Base-by-base conservation (phyloP, 2,888 invertebrate species). In the Pseudanteris insignis region DNA sequence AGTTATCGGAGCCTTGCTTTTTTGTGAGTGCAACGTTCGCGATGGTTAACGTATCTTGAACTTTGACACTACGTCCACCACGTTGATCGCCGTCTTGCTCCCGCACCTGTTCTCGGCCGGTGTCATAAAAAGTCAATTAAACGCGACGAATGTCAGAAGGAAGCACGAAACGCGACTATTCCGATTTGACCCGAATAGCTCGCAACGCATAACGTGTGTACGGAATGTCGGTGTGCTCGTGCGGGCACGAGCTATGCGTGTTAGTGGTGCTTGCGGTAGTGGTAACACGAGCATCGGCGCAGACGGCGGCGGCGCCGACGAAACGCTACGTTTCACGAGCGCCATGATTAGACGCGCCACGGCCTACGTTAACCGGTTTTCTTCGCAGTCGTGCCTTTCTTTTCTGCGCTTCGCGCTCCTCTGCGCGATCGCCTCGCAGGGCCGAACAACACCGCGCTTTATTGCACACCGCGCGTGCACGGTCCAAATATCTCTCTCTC, bases 311-410 rank as follows among this genome's bases (percentile, higher is more conserved):
- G 60, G 64, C 62, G 63, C 64, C 58, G 60, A 58, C 63, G 47
- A 67, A 65, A 67, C 68, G 70, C 71, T 69, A 73, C 68, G 69
- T 67, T 75, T 69, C 34, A 67, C 55, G 68, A 72, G 70, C 68
- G 71, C 67, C 69, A 69, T 68, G 74, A 73, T 75, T 75, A 75
- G 74, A 72, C 70, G 70, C 70, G 69, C 71, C 71, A 68, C 59
- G 61, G 64, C 46, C 63, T 65, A 65, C 6, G 6, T 65, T 60
- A 61, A 73, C 74, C 73, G 73, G 71, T 74, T 72, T 72, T 34
- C 71, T 29, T 62, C 43, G 30, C 41, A 28, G 34, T 50, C 61
- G 36, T 59, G 32, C 47, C 29, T 63, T 51, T 41, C 44, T 32
- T 51, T 26, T 18, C 29, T 13, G 36, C 34, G 33, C 10, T 38